phyloP scores from a whole-genome alignment of 1,140 invertebrate species.

The Helicorthomorpha holstii region DNA sequence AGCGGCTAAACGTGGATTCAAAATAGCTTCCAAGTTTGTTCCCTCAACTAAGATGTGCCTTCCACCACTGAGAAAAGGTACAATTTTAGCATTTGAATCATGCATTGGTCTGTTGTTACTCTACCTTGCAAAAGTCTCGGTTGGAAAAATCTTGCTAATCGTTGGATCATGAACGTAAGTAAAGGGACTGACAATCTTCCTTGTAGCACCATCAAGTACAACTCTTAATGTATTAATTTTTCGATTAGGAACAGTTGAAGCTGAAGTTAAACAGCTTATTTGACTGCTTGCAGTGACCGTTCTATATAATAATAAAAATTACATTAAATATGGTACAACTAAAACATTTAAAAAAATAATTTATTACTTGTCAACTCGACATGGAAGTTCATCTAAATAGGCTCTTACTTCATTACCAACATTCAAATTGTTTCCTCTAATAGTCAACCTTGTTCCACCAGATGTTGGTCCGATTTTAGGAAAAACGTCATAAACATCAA shows the following conservation, averaged over 20 bases:
- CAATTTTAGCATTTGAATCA: slow-evolving; percentile 26
- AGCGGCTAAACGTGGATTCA: slow-evolving; percentile 73
- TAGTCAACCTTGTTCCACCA: slow-evolving; percentile 79
- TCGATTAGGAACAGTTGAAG: slow-evolving; percentile 28
- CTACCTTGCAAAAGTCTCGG: slow-evolving; percentile 22
- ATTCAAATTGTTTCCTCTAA: slow-evolving; percentile 79
- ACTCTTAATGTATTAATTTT: slow-evolving; percentile 39
- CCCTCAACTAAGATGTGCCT: slow-evolving; percentile 83
- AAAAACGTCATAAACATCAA: slow-evolving; percentile 57
- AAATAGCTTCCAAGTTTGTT: slow-evolving; percentile 75
- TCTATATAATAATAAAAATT: slow-evolving; percentile 10
- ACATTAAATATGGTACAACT: not conserved
- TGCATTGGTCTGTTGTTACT: not conserved
- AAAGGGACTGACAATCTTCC: slow-evolving; percentile 52
- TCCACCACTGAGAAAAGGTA: slow-evolving; percentile 54
- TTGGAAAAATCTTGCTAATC: slow-evolving; percentile 33
- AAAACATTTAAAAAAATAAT: slow-evolving; percentile 19
- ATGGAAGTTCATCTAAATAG: slow-evolving; percentile 71
- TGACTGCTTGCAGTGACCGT: slow-evolving; percentile 57
- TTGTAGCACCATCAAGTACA: slow-evolving; percentile 64
- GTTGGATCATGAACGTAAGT: slow-evolving; percentile 84
- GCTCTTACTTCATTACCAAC: slow-evolving; percentile 79
- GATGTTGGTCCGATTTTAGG: slow-evolving; percentile 78
- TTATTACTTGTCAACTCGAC: slow-evolving; percentile 63
- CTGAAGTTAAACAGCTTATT: slow-evolving; percentile 69